Base-by-base conservation (phyloP, 2,888 invertebrate species). In the Imbricaverruca yamaguchii region DNA sequence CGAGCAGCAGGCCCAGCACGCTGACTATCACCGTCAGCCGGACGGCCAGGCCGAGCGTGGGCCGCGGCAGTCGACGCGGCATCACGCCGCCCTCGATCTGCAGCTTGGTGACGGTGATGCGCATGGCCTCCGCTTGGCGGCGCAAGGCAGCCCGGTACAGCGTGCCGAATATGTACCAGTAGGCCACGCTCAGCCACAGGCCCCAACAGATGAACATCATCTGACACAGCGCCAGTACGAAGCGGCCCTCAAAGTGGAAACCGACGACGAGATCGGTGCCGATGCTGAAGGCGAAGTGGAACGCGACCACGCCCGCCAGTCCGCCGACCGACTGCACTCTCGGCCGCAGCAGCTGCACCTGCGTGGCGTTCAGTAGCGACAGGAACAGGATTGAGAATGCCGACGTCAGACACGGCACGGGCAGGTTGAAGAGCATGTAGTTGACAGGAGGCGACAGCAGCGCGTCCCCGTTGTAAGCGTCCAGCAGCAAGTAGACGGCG, bases 11-110 rank as follows among this genome's bases (percentile, higher is more conserved):
- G 86, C 95, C 95, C 57, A 96, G 89, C 84, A 96, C 88, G 0
- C 96, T 94, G 0, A 94, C 93, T 0, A 94, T 93, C 83, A 97
- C 91, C 81, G 95, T 95, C 83, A 96, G 94, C 84, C 95, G 94
- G 81, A 96, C 94, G 4, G 96, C 96, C 85, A 95, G 93, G 82
- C 93, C 93, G 67, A 96, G 89, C 0, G 87, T 86, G 23, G 89
- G 87, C 79, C 87, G 86, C 55, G 88, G 87, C 83, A 86, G 83
- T 84, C 86, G 85, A 55, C 85, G 83, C 18, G 85, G 85, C 23
- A 85, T 80, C 25, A 83, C 81, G 57, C 84, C 83, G 77, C 85
- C 84, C 83, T 84, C 84, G 84, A 87, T 84, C 85, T 86, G 85
- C 81, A 85, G 79, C 80, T 86, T 85, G 18, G 84, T 84, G 77